Conservation (phyloP, 2,888 invertebrate genomes). For the Callinectes sapidus region DNA sequence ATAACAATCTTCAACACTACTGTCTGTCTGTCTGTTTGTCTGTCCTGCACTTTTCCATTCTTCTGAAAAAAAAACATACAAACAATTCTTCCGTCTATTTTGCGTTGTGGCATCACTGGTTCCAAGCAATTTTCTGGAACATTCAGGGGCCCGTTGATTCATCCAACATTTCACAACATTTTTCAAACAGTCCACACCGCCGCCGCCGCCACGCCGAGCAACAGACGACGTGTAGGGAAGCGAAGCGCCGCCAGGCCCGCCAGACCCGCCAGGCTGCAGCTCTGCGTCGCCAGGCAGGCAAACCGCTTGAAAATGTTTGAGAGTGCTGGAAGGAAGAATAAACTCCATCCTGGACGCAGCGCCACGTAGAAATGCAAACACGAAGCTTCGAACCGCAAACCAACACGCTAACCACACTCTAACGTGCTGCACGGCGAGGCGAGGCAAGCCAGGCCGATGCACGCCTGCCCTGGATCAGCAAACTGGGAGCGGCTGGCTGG, state of each 20-base stretch:
- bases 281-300: not conserved
- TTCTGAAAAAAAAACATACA: not conserved
- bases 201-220: not conserved
- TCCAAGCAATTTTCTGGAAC: not conserved
- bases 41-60: not conserved
- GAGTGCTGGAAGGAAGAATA: not conserved
- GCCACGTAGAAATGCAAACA: not conserved
- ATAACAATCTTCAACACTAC: not conserved
- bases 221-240: not conserved
- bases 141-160: not conserved
- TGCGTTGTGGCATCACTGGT: not conserved
- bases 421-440: not conserved
- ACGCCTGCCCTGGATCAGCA: not conserved
- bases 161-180: not conserved
- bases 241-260: not conserved
- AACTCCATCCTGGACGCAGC: not conserved
- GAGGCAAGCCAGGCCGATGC: not conserved
- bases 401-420: not conserved
- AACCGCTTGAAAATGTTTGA: not conserved
- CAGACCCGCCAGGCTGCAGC: not conserved
- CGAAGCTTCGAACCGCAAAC: not conserved
- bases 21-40: not conserved
- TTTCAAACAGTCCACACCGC: not conserved
- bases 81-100: not conserved
- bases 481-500: no score